Base-by-base conservation (phyloP, 2,797 vertebrate species). In the Crocidura indochinensis region DNA sequence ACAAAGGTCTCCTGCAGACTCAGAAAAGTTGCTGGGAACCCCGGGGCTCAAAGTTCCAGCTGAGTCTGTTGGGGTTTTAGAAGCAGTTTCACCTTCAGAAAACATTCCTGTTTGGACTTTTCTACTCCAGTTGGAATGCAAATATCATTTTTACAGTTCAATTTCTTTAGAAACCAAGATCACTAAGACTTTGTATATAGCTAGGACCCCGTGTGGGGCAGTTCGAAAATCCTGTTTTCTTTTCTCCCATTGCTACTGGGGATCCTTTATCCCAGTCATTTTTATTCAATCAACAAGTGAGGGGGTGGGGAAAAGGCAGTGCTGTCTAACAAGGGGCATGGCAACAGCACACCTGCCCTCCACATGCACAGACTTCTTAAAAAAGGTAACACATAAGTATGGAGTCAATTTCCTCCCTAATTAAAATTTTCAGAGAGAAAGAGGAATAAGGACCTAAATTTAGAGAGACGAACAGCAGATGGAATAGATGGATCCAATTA, bases 401-500 rank as follows among this genome's bases (percentile, higher is more conserved):
- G 44, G 72, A 94, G 86, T 92, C 86, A 86, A 90, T 85, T 91
- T 67, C 64, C 76, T 86, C 71, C 62, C 10, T 71, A 91, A 85
- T 84, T 88, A 87, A 49, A 80, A 91, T 91, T 85, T 67, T 92
- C 79, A 44, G 56, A 81, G 89, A 95, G 56, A 60, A 38, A 94
- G 74, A 17, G 80, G 77, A 85, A 85, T 80, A 81, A 65, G 74
- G 88, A 90, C 94, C 92, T 85, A 95, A 93, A 95, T 90, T 86
- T 80, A 91, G 38, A 88, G 65, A 85, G 49, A 90, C 87, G 87
- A 95, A 62, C 88, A 91, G 87, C 91, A 93, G 90, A 94, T 88
- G 94, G 87, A 74, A 91, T 84, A 87, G 92, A 93, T 88, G 88
- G 90, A 94, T 93, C 96, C 92, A 90, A 91, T 95, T 94, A 95